A percentile compares a stretch with the other conserved stretches of the same genome.
These are phyloP conservation scores for Ctenopoma multispine DNA, from an alignment of 2,797 vertebrate species.

Conservation along the genomic window DNA sequence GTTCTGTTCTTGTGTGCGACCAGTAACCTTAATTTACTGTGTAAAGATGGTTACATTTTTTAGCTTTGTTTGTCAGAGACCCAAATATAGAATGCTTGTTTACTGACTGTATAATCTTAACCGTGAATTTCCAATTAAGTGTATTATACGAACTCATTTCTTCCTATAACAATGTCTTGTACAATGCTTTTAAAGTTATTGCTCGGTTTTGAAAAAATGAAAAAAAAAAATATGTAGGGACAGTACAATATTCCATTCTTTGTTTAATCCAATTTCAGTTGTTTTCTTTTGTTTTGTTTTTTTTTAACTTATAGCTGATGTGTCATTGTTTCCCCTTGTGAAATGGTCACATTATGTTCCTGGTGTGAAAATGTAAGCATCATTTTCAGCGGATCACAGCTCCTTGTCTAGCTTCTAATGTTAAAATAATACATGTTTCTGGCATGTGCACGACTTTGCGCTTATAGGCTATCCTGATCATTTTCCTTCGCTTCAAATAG, in stretches of 20 bases:
- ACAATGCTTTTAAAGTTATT: slow-evolving; percentile 92
- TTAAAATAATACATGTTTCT: slow-evolving; percentile 99
- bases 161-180: slow-evolving; percentile 96
- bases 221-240: slow-evolving; percentile 87
- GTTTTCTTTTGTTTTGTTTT: slow-evolving; percentile 75
- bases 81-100: slow-evolving; percentile 97
- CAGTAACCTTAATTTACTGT: slow-evolving; percentile 99
- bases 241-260: slow-evolving; percentile 78
- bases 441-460: slow-evolving; percentile 99
- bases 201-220: slow-evolving; percentile 84
- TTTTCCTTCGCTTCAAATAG: slow-evolving; percentile 98
- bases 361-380: slow-evolving; percentile 95
- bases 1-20: slow-evolving; percentile 99
- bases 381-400: slow-evolving; percentile 94
- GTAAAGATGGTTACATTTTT: slow-evolving; percentile 99
- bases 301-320: slow-evolving; percentile 86
- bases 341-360: slow-evolving; percentile 95
- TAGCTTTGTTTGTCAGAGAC: slow-evolving; percentile 98
- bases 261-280: slow-evolving; percentile 69
- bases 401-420: slow-evolving; percentile 98
- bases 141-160: slow-evolving; percentile 95
- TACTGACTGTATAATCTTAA: slow-evolving; percentile 95
- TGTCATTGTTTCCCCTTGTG: slow-evolving; percentile 97
- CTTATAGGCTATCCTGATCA: slow-evolving; percentile 96
- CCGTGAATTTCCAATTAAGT: slow-evolving; percentile 93